Percentiles rank a stretch among this genome's conserved stretches.
Evolutionary conservation across 2,888 invertebrate genomes (phyloP).

Genomic region (Sialis lutaria): DNA sequence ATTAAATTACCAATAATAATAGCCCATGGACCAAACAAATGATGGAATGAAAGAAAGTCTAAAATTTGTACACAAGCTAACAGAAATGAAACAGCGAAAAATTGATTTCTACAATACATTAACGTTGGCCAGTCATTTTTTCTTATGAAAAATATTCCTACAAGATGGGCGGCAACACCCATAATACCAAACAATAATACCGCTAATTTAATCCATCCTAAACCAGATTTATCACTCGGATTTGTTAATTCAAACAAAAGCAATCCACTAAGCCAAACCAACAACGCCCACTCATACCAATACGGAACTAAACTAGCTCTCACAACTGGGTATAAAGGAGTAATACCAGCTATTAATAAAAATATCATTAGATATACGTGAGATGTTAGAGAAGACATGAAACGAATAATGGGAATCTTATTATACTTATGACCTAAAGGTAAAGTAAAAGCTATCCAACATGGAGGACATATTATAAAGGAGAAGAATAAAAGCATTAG

Average conservation of each 20-base stretch:
- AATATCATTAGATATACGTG: slow-evolving; percentile 95
- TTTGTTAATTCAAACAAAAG: slow-evolving; percentile 92
- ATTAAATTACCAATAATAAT: slow-evolving; percentile 94
- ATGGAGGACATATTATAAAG: slow-evolving; percentile 85
- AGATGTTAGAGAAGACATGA: slow-evolving; percentile 97
- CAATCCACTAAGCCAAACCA: slow-evolving; percentile 89
- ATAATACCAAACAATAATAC: slow-evolving; percentile 77
- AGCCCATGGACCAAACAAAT: slow-evolving; percentile 99
- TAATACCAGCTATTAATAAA: slow-evolving; percentile 75
- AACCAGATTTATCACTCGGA: slow-evolving; percentile 91
- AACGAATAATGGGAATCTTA: slow-evolving; percentile 98
- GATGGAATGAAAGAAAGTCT: slow-evolving; percentile 96
- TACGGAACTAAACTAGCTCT: slow-evolving; percentile 66
- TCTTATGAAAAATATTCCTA: slow-evolving; percentile 49
- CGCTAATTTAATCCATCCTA: slow-evolving; percentile 85
- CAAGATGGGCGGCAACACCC: slow-evolving; percentile 76
- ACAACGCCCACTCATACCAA: slow-evolving; percentile 91
- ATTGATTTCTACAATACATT: slow-evolving; percentile 91
- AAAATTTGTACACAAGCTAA: slow-evolving; percentile 94
- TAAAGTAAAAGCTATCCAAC: slow-evolving; percentile 91
- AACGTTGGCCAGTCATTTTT: slow-evolving; percentile 65
- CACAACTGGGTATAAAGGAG: slow-evolving; percentile 71
- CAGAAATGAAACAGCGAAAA: slow-evolving; percentile 88
- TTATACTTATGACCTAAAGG: slow-evolving; percentile 90
- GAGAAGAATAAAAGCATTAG: slow-evolving; percentile 83